Conservation (phyloP, 2,797 vertebrate genomes). For the Propithecus perrieri region DNA sequence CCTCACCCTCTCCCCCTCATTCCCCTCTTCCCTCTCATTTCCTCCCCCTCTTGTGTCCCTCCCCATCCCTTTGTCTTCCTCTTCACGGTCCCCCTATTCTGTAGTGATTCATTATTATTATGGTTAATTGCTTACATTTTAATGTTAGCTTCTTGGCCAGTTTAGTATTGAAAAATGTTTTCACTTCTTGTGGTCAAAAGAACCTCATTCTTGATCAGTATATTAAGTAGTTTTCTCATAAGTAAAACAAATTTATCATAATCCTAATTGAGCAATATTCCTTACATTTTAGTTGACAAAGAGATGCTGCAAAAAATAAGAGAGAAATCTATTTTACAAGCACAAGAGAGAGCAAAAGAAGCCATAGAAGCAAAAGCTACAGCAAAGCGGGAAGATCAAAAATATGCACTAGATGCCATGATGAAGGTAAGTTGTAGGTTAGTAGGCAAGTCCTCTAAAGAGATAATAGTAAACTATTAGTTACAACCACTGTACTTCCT, state of each 20-base stretch:
- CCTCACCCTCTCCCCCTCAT: neutral
- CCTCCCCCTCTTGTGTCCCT: neutral
- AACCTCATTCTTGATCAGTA: neutral
- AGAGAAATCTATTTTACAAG: constrained; percentile 88
- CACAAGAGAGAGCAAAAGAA: constrained; percentile 88
- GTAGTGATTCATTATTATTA: neutral
- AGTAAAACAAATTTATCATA: neutral
- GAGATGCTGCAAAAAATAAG: constrained; percentile 87
- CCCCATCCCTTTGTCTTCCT: neutral
- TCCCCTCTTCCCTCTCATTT: neutral
- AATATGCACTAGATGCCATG: constrained; percentile 90
- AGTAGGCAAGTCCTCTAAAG: neutral
- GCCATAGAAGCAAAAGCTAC: constrained; percentile 84
- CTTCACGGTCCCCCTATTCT: neutral
- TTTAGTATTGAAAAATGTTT: neutral
- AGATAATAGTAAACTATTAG: neutral
- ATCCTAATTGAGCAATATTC: constrained; percentile 16
- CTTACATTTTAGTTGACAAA: constrained; percentile 87
- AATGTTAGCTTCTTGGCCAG: constrained; percentile 6
- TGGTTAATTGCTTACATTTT: neutral
- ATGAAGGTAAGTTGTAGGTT: constrained; percentile 89
- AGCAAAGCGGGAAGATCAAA: constrained; percentile 88
- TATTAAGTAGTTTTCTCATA: constrained; percentile 2
- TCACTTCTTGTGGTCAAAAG: neutral
- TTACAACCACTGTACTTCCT: neutral